Percentiles rank a stretch among this genome's conserved stretches.
Evolutionary conservation across 2,888 invertebrate genomes (phyloP).

Genomic region (Diabrotica balteata): DNA sequence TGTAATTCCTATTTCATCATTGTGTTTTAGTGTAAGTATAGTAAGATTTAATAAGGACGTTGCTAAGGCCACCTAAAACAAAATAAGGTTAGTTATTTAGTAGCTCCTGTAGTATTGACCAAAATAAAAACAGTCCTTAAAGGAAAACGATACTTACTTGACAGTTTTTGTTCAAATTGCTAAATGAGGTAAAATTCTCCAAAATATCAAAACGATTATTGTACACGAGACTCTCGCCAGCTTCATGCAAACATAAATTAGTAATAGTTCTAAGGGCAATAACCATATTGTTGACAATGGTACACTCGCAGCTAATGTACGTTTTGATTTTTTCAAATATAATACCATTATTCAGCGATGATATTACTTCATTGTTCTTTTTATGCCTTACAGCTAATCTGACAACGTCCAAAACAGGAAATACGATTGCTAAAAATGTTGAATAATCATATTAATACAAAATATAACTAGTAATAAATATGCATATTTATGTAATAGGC

Average conservation of each 20-base stretch:
- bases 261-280: constrained; percentile 79
- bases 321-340: constrained; percentile 52
- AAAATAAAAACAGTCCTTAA: too few relatives aligned
- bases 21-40: constrained; percentile 67
- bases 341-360: constrained; percentile 54
- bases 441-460: too few relatives aligned
- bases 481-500: too few relatives aligned
- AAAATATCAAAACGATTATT: constrained; percentile 66
- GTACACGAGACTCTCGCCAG: constrained; percentile 70
- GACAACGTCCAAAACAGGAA: constrained; percentile 88
- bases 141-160: constrained; percentile 62
- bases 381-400: constrained; percentile 76
- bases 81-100: too few relatives aligned
- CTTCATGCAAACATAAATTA: constrained; percentile 79
- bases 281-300: constrained; percentile 75
- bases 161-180: constrained; percentile 67
- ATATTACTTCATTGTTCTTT: constrained; percentile 67
- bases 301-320: constrained; percentile 52
- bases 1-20: constrained; percentile 62
- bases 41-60: constrained; percentile 78
- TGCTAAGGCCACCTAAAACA: constrained; percentile 71
- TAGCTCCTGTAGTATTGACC: too few relatives aligned
- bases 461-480: too few relatives aligned
- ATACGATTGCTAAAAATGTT: constrained; percentile 70
- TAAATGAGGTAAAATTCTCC: constrained; percentile 63